phyloP scores from a whole-genome alignment of 1,140 invertebrate species.

The Frieseomelitta varia region DNA sequence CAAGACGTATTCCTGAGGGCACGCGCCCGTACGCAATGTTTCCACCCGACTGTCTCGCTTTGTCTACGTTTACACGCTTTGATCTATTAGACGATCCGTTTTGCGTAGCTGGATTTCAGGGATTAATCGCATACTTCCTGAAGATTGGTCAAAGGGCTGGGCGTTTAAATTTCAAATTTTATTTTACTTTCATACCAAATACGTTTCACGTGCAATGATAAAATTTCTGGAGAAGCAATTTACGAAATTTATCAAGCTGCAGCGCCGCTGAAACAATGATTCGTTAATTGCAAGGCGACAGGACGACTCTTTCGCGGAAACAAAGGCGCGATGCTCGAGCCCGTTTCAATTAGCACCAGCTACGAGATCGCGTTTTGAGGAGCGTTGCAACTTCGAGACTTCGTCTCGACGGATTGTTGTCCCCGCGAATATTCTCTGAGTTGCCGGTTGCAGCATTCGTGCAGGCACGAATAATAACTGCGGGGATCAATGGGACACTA shows the following conservation, averaged over 20 bases:
- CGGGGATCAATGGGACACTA: not conserved
- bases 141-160: not conserved
- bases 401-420: not conserved
- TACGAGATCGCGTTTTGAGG: not conserved
- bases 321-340: not conserved
- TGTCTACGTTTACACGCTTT: not conserved
- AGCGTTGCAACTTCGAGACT: not conserved
- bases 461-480: conserved; percentile 1
- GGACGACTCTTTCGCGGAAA: not conserved
- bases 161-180: too few relatives aligned
- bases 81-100: not conserved
- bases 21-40: not conserved
- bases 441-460: not conserved
- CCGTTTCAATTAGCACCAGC: not conserved
- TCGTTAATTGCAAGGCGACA: not conserved
- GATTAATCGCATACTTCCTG: too few relatives aligned
- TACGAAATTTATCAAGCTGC: not conserved
- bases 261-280: not conserved
- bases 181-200: too few relatives aligned
- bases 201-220: not conserved
- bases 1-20: not conserved
- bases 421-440: not conserved
- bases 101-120: too few relatives aligned
- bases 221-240: not conserved
- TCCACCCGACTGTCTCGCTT: not conserved